phyloP scores from a whole-genome alignment of 1,140 invertebrate species.

The Aphelenchoides fujianensis region DNA sequence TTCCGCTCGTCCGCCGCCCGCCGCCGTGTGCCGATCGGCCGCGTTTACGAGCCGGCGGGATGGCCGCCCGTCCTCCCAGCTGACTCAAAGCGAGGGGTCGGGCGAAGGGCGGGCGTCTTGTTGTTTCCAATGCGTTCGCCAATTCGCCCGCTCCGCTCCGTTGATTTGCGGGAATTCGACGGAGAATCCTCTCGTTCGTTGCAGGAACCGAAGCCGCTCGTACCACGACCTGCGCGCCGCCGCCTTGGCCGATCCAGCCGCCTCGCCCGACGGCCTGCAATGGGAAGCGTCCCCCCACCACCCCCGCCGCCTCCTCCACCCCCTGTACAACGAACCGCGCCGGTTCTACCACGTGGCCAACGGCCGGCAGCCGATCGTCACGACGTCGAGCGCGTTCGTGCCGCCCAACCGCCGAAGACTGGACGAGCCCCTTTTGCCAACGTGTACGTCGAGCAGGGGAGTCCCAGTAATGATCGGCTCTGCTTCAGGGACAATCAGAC shows the following conservation, averaged over 20 bases:
- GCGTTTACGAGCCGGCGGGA: too few relatives aligned
- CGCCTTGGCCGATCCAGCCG: conserved; percentile 12
- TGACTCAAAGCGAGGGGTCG: too few relatives aligned
- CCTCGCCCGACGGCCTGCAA: neutral
- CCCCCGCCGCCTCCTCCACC: conserved; percentile 30
- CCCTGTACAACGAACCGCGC: conserved; percentile 10
- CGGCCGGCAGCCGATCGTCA: conserved; percentile 50
- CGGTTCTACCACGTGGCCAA: conserved; percentile 41
- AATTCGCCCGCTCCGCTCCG: neutral
- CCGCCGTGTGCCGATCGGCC: neutral
- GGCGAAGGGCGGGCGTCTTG: neutral
- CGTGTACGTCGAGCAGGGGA: neutral
- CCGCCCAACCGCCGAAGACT: conserved; percentile 28
- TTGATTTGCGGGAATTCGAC: neutral
- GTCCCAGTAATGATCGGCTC: too few relatives aligned
- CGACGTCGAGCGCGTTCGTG: conserved; percentile 47
- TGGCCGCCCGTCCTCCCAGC: too few relatives aligned
- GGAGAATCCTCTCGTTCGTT: neutral
- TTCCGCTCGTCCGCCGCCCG: neutral
- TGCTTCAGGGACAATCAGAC: neutral
- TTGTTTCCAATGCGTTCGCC: neutral
- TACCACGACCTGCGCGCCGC: conserved; percentile 24
- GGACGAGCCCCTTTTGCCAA: too few relatives aligned
- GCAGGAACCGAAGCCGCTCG: conserved; percentile 25
- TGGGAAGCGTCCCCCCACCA: conserved; percentile 15